Evolutionary conservation across 1,140 invertebrate species (phyloP), one percentile per base, ranked within the genome.

Genomic region (Apis dorsata): DNA sequence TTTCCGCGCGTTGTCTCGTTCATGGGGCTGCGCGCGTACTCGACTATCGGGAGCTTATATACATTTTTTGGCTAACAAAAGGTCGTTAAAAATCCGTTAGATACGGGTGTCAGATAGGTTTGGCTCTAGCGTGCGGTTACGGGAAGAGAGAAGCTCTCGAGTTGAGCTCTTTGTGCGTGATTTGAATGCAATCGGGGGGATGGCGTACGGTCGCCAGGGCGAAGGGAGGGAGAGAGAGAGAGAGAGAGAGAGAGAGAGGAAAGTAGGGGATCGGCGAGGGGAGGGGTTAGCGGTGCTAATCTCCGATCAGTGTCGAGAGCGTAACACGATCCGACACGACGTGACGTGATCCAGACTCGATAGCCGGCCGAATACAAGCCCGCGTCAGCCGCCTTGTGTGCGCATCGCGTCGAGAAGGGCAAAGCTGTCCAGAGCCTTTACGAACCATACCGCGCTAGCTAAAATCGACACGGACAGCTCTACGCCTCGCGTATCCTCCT

Each of bases 81-180:
- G 92, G 91, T 93, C 92, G 93, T 93, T 93, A 93, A 93, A 93
- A 93, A 93, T 93, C 91, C 93, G 93, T 93, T 93, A 93, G 93
- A 93, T 93, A 88, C 89, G 90, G 84, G 86, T 91, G 92, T 91
- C 92, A 93, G 93, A 93, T 93, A 93, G 83, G 87, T 80, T 80
- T 82, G 87, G 86, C 86, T 86, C 87, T 85, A 86, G 87, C 85
- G 86, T 85, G 89, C 84, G 89, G 79, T 91, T 90, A 86, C 86
- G 77, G 82, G 89, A 91, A 44, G 34, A 44, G 34, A 44, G 79
- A 81, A 88, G 86, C 85, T 90, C 87, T 90, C 89, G 75, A 88
- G 88, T 90, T 91, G 90, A 90, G 89, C 91, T 93, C 92, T 91
- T 93, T 93, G 93, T 93, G 91, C 92, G 92, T 92, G 92, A 93